Evolutionary conservation across 2,797 vertebrate species (phyloP).

Genomic region (Malurus splendens): DNA sequence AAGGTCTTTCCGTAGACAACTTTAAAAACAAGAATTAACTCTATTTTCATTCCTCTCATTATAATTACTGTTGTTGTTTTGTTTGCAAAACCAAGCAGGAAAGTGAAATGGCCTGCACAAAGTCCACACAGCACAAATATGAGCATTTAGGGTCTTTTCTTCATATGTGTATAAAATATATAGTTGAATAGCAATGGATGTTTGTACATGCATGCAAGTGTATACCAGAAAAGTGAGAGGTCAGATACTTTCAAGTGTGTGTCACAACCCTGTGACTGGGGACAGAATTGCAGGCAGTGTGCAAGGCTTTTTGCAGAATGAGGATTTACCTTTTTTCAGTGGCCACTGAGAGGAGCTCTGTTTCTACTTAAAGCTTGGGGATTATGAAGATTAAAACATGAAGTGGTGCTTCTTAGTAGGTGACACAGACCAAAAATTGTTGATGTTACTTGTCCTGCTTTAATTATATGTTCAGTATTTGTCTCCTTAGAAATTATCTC

Average conservation of each 20-base stretch:
- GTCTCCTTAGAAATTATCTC: not conserved
- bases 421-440: not conserved
- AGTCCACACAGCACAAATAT: not conserved
- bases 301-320: not conserved
- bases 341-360: constrained; percentile 59
- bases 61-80: not conserved
- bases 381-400: not conserved
- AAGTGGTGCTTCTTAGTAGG: not conserved
- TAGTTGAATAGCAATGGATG: not conserved
- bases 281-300: not conserved
- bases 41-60: not conserved
- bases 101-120: not conserved
- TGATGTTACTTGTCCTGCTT: not conserved
- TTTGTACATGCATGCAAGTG: not conserved
- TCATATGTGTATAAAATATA: accelerated
- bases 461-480: not conserved
- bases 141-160: not conserved
- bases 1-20: not conserved
- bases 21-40: not conserved
- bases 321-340: not conserved
- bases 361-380: not conserved
- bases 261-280: not conserved
- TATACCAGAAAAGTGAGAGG: not conserved
- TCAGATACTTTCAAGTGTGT: not conserved
- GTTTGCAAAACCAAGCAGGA: not conserved